A percentile compares a stretch with the other conserved stretches of the same genome.
These are phyloP conservation scores for Drosophila lini DNA, from an alignment of 1,140 invertebrate species.

Conservation along the genomic window DNA sequence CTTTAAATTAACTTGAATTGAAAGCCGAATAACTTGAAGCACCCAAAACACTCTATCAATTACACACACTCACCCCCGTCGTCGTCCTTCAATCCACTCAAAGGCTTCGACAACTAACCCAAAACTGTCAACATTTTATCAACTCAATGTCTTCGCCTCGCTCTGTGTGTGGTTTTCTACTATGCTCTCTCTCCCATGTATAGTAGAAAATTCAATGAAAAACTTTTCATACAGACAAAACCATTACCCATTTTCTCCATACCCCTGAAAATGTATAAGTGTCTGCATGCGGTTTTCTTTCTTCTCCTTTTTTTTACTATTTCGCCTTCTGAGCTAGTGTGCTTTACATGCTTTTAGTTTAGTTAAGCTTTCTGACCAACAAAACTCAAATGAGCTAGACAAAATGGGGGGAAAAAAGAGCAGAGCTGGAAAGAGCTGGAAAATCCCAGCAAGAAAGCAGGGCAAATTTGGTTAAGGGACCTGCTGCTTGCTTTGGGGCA, in stretches of 20 bases:
- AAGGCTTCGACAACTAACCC: conserved; percentile 61
- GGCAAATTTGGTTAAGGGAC: conserved; percentile 53
- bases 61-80: background rate
- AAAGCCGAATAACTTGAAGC: conserved; percentile 16
- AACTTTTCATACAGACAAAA: conserved; percentile 54
- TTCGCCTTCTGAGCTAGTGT: conserved; percentile 16
- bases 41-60: conserved; percentile 33
- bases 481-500: conserved; percentile 37
- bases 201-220: conserved; percentile 76
- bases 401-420: conserved; percentile 7
- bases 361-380: conserved; percentile 76
- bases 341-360: conserved; percentile 78
- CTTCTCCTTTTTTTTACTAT: conserved; percentile 6
- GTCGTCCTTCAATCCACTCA: conserved; percentile 15
- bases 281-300: conserved; percentile 60
- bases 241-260: conserved; percentile 23
- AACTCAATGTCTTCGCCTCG: conserved; percentile 34
- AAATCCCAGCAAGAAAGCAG: conserved; percentile 32
- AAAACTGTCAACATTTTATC: conserved; percentile 81
- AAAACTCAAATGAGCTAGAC: conserved; percentile 67
- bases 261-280: conserved; percentile 31
- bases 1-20: conserved; percentile 15
- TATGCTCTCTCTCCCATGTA: conserved; percentile 45
- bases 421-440: background rate
- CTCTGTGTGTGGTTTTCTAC: conserved; percentile 49